Conservation (phyloP, 2,113 vertebrate genomes). For the Cottus gobio region DNA sequence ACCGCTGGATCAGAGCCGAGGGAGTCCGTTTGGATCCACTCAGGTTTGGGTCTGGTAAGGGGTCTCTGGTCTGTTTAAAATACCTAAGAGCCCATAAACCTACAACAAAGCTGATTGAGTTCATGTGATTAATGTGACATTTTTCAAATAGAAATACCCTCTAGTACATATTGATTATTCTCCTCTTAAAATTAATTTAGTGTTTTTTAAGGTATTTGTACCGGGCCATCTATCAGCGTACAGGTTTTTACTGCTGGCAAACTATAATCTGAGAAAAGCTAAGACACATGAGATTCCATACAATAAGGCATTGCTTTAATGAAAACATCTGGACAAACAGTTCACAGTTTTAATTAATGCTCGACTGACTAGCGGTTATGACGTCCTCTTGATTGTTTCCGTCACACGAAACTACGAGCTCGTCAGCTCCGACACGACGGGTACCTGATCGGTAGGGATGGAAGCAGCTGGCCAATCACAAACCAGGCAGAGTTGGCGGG, state of each 20-base stretch:
- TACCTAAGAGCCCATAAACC: not conserved
- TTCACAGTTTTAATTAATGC: constrained; percentile 75
- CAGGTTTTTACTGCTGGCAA: constrained; percentile 27
- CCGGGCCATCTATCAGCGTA: not conserved
- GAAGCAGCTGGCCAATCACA: constrained; percentile 56
- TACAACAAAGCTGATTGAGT: not conserved
- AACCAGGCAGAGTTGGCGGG: not conserved
- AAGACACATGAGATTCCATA: constrained; percentile 56
- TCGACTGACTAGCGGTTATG: constrained; percentile 41
- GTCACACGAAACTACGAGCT: constrained; percentile 35
- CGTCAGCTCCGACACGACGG: constrained; percentile 33
- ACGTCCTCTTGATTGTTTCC: constrained; percentile 56
- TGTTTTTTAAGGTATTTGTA: constrained; percentile 38
- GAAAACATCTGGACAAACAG: constrained; percentile 65
- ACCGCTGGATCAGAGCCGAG: not conserved
- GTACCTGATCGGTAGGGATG: constrained; percentile 59
- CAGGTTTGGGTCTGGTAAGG: not conserved
- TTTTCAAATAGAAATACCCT: not conserved
- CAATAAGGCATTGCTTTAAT: constrained; percentile 81
- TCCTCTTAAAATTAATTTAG: constrained; percentile 18
- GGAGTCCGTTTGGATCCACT: not conserved
- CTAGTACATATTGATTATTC: not conserved
- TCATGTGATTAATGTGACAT: not conserved
- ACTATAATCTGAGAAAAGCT: constrained; percentile 41
- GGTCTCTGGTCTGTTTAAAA: too few relatives aligned